Conservation (phyloP, 2,797 vertebrate genomes). For the Acrocephalus scirpaceus region DNA sequence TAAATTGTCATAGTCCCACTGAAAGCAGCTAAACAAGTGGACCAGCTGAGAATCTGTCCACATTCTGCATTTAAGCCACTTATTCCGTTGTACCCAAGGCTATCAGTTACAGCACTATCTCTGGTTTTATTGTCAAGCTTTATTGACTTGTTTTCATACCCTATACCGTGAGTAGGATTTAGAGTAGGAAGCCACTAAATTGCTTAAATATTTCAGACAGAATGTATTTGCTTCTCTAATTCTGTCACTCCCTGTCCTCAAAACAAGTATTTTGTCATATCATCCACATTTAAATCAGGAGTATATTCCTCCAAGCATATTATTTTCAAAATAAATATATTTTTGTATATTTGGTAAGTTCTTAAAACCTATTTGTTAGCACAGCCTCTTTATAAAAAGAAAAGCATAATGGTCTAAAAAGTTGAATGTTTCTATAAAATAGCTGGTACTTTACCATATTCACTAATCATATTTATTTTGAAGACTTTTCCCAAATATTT, state of each 20-base stretch:
- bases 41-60: neutral
- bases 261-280: neutral
- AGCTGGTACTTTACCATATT: neutral
- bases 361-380: neutral
- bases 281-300: neutral
- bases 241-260: neutral
- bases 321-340: neutral
- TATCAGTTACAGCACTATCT: constrained; percentile 17
- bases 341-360: neutral
- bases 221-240: constrained; percentile 55
- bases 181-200: constrained; percentile 52
- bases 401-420: neutral
- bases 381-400: neutral
- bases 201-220: constrained; percentile 29
- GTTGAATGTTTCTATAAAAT: neutral
- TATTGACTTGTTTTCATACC: constrained; percentile 54
- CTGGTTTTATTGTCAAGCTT: constrained; percentile 57
- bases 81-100: neutral
- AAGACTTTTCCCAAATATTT: neutral
- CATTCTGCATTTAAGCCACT: neutral
- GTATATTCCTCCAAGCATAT: neutral
- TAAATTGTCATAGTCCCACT: neutral
- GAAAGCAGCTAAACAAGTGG: neutral
- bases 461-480: neutral
- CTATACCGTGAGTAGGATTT: neutral